phyloP scores from a whole-genome alignment of 2,888 invertebrate genomes.

The Orthonychiurus folsomi region DNA sequence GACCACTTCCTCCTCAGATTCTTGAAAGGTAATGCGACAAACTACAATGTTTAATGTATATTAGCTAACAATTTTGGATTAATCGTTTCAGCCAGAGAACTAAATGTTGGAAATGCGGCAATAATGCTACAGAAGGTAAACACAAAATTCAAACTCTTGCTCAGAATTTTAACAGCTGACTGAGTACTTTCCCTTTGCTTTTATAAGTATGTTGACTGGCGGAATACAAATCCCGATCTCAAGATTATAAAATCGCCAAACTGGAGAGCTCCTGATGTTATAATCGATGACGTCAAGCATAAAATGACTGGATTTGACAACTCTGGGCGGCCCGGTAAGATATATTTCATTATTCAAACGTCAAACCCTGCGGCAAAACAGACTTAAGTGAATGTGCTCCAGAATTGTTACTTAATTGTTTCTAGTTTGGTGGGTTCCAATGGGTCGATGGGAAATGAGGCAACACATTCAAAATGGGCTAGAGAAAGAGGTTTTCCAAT shows the following conservation, averaged over 20 bases:
- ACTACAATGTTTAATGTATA: not conserved
- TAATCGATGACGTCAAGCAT: slow-evolving; percentile 6
- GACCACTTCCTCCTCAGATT: not conserved
- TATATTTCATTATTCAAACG: no score
- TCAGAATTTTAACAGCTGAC: no score
- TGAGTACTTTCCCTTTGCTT: no score
- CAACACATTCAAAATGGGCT: slow-evolving; percentile 7
- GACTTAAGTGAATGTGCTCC: no score
- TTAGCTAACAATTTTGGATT: no score
- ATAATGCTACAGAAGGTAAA: not conserved
- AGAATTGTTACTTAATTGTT: not conserved
- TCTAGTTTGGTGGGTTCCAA: slow-evolving; percentile 6
- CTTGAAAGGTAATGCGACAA: not conserved
- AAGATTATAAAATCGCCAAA: not conserved
- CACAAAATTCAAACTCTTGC: no score
- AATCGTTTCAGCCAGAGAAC: not conserved
- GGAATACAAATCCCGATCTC: not conserved
- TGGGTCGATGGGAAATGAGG: slow-evolving; percentile 10
- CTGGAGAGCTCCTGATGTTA: slow-evolving; percentile 6
- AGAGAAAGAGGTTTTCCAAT: slow-evolving; percentile 5
- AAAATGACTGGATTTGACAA: slow-evolving; percentile 13
- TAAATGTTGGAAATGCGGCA: not conserved
- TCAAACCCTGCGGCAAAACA: not conserved
- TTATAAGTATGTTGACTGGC: not conserved
- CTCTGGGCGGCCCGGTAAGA: slow-evolving; percentile 8